These are phyloP conservation scores for Andinoacara biseriatus DNA, from an alignment of 2,113 vertebrate genomes.

Conservation along the genomic window DNA sequence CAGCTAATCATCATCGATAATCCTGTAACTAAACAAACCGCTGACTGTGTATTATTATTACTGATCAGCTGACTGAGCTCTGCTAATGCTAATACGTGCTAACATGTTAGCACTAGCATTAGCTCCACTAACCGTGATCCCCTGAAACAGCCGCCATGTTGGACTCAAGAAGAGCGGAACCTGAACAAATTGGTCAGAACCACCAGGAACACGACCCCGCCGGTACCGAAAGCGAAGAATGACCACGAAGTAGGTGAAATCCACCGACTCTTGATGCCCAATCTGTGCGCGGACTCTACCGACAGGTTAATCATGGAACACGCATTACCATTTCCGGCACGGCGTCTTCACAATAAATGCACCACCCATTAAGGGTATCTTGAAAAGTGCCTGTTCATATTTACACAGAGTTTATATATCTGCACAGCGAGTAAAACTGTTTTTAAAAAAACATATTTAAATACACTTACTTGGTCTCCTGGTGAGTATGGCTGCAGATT, in stretches of 20 bases:
- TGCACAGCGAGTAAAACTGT: too few relatives aligned
- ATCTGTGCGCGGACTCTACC: not conserved
- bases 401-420: too few relatives aligned
- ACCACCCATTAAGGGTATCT: not conserved
- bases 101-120: not conserved
- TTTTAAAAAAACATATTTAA: too few relatives aligned
- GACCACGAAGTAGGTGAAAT: not conserved
- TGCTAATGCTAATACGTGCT: not conserved
- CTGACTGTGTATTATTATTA: not conserved
- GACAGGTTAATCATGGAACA: accelerated
- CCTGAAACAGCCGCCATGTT: not conserved
- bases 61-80: not conserved
- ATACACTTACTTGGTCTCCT: too few relatives aligned
- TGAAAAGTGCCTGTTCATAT: not conserved
- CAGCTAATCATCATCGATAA: not conserved
- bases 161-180: not conserved
- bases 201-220: accelerated
- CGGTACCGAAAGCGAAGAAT: not conserved
- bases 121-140: slow-evolving; percentile 40
- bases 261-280: not conserved
- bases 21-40: not conserved
- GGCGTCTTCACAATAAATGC: slow-evolving; percentile 24
- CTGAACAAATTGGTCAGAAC: not conserved
- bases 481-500: too few relatives aligned
- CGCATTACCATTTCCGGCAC: not conserved